Evolutionary conservation across 2,113 vertebrate species (phyloP), one percentile per base, ranked within the genome.

Genomic region (Atlantisia rogersi): DNA sequence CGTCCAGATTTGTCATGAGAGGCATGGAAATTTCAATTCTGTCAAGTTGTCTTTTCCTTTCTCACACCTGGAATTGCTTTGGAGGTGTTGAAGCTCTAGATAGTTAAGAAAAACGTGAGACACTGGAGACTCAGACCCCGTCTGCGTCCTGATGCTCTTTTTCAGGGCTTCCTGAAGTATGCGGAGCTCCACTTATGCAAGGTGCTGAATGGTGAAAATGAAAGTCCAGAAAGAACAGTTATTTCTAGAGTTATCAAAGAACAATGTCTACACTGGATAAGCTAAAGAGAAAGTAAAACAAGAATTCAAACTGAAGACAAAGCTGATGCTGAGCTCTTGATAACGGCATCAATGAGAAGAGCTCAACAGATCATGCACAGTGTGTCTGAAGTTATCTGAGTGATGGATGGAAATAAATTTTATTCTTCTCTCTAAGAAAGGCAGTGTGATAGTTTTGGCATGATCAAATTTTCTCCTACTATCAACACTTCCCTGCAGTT

Each of bases 231-330:
- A 92, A 81, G 52, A 65, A 18, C 32, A 75, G 39, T 88, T 90
- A 53, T 69, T 65, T 70, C 7, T 59, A 31, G 29, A 68, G 29
- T 64, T 88, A 56, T 77, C 90, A 86, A 78, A 86, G 76, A 93
- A 39, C 64, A 76, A 39, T 56, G 80, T 75, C 90, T 83, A n/a
- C 28, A 53, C 29, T 56, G 0, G 48, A 86, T 92, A 92, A 95
- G 48, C 64, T 76, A 35, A 44, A 84, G 88, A 71, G 77, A 84
- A 93, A 91, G 62, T 88, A 68, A 82, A 92, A 28, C 48, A 88
- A 59, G 67, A 96, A 96, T 64, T 87, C 40, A 78, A 75, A 88
- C 70, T 68, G 79, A 88, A 92, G 48, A 73, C 40, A 81, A 90
- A 92, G 64, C 42, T 77, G 73, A 78, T 84, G 77, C 62, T 79